Conservation (phyloP, 2,888 invertebrate species). For the Tuta absoluta region DNA sequence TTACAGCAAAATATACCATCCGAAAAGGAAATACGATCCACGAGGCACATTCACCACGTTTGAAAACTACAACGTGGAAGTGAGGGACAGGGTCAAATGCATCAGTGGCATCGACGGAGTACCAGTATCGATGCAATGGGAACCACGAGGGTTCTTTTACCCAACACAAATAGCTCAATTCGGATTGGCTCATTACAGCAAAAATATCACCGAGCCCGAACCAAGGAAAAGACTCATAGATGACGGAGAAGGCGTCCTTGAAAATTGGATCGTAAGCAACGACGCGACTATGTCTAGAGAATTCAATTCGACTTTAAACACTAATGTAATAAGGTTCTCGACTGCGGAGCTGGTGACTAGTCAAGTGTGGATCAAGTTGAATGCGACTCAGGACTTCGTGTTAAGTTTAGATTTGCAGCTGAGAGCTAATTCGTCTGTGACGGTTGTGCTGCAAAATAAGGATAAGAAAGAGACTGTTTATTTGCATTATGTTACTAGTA, state of each 20-base stretch:
- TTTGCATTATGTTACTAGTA: constrained; percentile 90
- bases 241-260: constrained; percentile 85
- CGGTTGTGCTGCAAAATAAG: constrained; percentile 87
- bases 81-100: constrained; percentile 96
- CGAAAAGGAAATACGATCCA: constrained; percentile 93
- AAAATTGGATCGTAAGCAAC: constrained; percentile 88
- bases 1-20: constrained; percentile 94
- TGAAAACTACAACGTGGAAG: constrained; percentile 98
- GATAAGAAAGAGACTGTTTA: constrained; percentile 89
- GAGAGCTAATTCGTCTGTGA: constrained; percentile 90
- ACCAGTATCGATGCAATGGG: constrained; percentile 98
- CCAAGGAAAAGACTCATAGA: constrained; percentile 87
- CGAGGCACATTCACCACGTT: constrained; percentile 97
- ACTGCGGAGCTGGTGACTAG: constrained; percentile 86
- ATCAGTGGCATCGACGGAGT: constrained; percentile 96
- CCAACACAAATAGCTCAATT: constrained; percentile 99
- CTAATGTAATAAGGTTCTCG: constrained; percentile 86
- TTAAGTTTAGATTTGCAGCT: constrained; percentile 87
- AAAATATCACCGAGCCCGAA: constrained; percentile 92
- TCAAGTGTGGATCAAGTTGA: constrained; percentile 84
- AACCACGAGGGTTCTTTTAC: constrained; percentile 96
- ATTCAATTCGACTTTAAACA: constrained; percentile 80
- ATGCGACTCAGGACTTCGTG: constrained; percentile 84
- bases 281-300: constrained; percentile 84
- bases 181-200: constrained; percentile 98